Conservation (phyloP, 2,113 vertebrate species). For the Centrocercus urophasianus region DNA sequence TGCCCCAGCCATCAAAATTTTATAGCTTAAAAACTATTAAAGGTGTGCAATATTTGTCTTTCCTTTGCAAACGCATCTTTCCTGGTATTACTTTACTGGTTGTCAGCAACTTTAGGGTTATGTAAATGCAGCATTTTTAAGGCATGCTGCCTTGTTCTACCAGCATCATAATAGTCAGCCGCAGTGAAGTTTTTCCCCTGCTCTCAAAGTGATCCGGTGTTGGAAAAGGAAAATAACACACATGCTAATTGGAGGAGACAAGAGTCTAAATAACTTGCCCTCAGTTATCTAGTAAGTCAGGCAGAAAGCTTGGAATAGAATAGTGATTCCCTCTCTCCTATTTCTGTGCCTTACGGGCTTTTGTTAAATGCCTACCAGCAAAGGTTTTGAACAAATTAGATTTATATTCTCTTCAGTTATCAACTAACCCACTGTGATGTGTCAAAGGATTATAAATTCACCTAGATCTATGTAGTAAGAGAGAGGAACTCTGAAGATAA, state of each 20-base stretch:
- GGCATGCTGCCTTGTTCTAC: neutral
- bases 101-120: neutral
- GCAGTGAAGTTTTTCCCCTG: neutral
- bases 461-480: neutral
- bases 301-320: neutral
- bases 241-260: neutral
- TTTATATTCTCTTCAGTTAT: neutral
- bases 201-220: neutral
- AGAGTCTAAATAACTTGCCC: slow-evolving; percentile 28
- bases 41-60: neutral
- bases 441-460: neutral
- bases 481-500: neutral
- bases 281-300: slow-evolving; percentile 18
- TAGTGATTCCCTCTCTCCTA: neutral
- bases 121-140: neutral
- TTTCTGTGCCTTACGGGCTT: slow-evolving; percentile 5
- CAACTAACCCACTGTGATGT: neutral
- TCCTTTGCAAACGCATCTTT: neutral
- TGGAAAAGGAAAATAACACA: neutral
- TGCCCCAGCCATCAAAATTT: neutral
- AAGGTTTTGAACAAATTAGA: slow-evolving; percentile 29
- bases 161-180: neutral
- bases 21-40: neutral
- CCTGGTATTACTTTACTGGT: neutral
- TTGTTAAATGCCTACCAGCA: slow-evolving; percentile 3